Base-by-base conservation (phyloP, 2,888 invertebrate genomes). In the Meganola albula region DNA sequence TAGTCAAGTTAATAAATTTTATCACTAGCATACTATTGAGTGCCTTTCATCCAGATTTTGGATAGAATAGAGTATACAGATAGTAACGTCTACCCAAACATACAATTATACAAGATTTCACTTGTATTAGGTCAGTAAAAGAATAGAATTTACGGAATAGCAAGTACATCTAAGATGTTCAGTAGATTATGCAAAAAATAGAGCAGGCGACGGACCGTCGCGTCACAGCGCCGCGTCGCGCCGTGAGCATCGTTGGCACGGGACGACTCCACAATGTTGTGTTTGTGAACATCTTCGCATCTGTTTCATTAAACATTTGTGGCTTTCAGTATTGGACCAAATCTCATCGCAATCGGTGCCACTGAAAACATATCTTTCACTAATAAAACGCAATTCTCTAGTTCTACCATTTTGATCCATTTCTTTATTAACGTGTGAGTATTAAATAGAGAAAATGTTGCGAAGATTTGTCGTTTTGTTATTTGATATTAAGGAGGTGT, bases 401-500 rank as follows among this genome's bases (percentile, higher is more conserved):
- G 48, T 48, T 40, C 53, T 60, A 74, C 67, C 67, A 75, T 74
- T 70, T 63, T 62, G 31, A 54, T 44, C 34, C 33, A 30, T 28
- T 35, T 34, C 14, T 21, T 45, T 38, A 29, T 32, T 43, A 13
- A 31, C 12, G 27, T 37, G 2, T 29, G 8, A 38, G 16, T 16
- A 74, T 75, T 71, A 59, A 49, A 47, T 65, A 62, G 40, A 63
- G 55, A 76, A 71, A 48, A 79, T 69, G 73, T 56, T 73, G 61
- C 66, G 71, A 42, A 82, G 77, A 68, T 72, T 78, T 39, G 82
- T 84, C 36, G 76, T 76, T 50, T 55, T 78, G 31, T 60, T 80
- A 38, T 85, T 83, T 44, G 83, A 83, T 58, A 79, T 83, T 29
- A 84, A 83, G 48, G 85, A 84, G 68, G 84, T 72, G 64, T 85